phyloP scores from a whole-genome alignment of 2,797 vertebrate species.

The Lutjanus argentimaculatus region DNA sequence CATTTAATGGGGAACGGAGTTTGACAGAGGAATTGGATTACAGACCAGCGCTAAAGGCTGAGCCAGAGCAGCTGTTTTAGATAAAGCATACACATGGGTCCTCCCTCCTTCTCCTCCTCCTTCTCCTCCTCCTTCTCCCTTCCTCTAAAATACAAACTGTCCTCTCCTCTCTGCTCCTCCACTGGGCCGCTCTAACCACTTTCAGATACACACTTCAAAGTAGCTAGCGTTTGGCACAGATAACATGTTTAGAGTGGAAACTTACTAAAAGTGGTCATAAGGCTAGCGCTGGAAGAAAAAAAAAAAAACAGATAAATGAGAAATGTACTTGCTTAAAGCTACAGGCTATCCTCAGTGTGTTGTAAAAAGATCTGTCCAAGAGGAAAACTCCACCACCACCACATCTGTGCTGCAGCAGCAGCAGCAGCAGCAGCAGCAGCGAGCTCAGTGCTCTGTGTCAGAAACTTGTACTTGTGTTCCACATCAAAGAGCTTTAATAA shows the following conservation, averaged over 20 bases:
- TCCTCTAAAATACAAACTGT: conserved; percentile 66
- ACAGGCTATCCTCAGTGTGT: conserved; percentile 30
- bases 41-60: conserved; percentile 63
- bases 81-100: conserved; percentile 77
- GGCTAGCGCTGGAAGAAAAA: conserved; percentile 22
- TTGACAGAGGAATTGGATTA: conserved; percentile 79
- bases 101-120: conserved; percentile 54
- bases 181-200: conserved; percentile 51
- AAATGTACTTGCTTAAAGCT: conserved; percentile 40
- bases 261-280: conserved; percentile 59
- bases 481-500: conserved; percentile 76
- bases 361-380: conserved; percentile 31
- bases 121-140: conserved; percentile 43
- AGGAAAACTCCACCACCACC: conserved; percentile 33
- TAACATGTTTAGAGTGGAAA: conserved; percentile 71
- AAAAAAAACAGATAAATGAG: conserved; percentile 45
- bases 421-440: conserved; percentile 19
- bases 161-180: conserved; percentile 47
- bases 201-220: conserved; percentile 76
- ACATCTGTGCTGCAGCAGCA: conserved; percentile 72
- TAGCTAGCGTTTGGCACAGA: conserved; percentile 58
- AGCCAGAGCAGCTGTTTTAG: conserved; percentile 81
- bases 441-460: conserved; percentile 49
- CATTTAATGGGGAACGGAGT: conserved; percentile 73
- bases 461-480: conserved; percentile 60